Percentiles rank a stretch among this genome's conserved stretches.
These are phyloP conservation scores for Drosophila prostipennis DNA, from an alignment of 2,888 invertebrate genomes.

Conservation along the genomic window DNA sequence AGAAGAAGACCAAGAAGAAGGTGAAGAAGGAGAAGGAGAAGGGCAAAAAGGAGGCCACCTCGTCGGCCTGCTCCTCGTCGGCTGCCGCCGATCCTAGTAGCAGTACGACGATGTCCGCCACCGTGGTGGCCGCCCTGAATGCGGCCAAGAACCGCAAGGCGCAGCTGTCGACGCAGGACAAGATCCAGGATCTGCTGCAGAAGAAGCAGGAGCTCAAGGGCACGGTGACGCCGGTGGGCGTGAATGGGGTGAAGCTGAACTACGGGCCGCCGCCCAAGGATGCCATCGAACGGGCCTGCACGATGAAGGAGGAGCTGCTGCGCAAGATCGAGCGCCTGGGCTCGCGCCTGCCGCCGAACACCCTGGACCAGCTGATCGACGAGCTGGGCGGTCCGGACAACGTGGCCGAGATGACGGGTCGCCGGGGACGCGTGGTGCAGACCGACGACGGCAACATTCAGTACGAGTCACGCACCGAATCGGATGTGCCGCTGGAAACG, in stretches of 20 bases:
- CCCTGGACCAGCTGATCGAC: conserved; percentile 98
- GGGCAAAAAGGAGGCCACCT: conserved; percentile 45
- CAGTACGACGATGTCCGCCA: conserved; percentile 52
- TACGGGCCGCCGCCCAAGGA: conserved; percentile 89
- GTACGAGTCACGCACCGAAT: conserved; percentile 97
- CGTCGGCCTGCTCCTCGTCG: neutral
- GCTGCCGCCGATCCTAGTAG: conserved; percentile 15
- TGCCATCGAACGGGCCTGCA: conserved; percentile 94
- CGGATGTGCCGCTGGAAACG: conserved; percentile 97
- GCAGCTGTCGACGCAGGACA: conserved; percentile 89
- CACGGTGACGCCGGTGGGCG: conserved; percentile 81
- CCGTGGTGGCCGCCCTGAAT: conserved; percentile 58
- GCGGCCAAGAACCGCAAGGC: conserved; percentile 69
- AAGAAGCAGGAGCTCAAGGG: conserved; percentile 84
- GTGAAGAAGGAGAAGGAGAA: conserved; percentile 60
- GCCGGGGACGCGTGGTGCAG: conserved; percentile 96
- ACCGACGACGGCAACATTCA: conserved; percentile 96
- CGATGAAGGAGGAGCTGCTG: conserved; percentile 96
- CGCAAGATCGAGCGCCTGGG: conserved; percentile 94
- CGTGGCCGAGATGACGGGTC: conserved; percentile 99
- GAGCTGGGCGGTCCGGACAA: conserved; percentile 98
- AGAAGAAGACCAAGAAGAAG: conserved; percentile 68
- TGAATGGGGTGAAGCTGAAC: conserved; percentile 82
- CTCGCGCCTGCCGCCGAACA: conserved; percentile 96
- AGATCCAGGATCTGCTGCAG: conserved; percentile 89